Percentiles rank a stretch among this genome's conserved stretches.
These are phyloP conservation scores for Sitobion miscanthi DNA, from an alignment of 1,140 invertebrate genomes.

Conservation along the genomic window DNA sequence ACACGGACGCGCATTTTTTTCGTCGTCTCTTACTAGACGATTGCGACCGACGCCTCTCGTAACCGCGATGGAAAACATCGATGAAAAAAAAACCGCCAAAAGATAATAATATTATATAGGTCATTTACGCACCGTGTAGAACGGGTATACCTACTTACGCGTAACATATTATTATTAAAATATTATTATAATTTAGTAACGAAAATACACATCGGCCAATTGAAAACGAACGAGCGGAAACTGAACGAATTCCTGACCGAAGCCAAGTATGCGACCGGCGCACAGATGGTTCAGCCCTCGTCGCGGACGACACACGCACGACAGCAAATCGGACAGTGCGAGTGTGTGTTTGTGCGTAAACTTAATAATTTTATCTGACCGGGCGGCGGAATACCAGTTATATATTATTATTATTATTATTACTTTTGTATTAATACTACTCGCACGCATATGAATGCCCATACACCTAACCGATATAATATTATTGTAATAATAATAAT, in stretches of 20 bases:
- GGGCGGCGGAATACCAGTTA: neutral
- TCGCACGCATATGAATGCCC: neutral
- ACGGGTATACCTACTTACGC: neutral
- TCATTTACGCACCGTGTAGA: neutral
- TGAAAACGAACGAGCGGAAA: conserved; percentile 21
- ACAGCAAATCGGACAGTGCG: neutral
- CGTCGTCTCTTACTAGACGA: neutral
- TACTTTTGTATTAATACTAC: neutral
- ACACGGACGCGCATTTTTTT: neutral
- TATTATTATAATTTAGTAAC: neutral
- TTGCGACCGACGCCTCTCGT: neutral
- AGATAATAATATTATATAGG: neutral
- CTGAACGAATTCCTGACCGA: conserved; percentile 21
- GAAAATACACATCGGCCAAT: conserved; percentile 20
- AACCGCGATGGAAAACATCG: neutral
- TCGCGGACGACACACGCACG: neutral
- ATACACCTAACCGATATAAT: neutral
- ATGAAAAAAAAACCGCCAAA: neutral
- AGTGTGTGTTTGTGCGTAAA: neutral
- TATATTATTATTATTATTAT: neutral
- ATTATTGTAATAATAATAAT: neutral
- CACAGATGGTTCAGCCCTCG: conserved; percentile 14
- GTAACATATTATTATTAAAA: neutral
- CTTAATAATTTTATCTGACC: conserved; percentile 15
- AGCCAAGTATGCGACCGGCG: conserved; percentile 2